These are phyloP conservation scores for Bursaphelenchus okinawaensis DNA, from an alignment of 2,888 invertebrate species.

Conservation along the genomic window DNA sequence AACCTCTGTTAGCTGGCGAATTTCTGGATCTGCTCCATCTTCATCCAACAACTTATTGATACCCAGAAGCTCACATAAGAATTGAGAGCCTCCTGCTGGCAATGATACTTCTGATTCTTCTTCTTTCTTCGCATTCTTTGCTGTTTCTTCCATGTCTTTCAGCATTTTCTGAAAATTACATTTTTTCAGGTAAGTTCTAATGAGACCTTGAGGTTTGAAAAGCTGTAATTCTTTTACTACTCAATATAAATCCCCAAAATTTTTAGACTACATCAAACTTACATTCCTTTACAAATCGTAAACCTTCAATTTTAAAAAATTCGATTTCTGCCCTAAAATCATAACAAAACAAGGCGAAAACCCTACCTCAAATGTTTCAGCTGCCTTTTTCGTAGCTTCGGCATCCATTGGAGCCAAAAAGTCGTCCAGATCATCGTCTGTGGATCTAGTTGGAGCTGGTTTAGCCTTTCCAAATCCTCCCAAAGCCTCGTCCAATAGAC, in stretches of 20 bases:
- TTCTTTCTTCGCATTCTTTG: not conserved
- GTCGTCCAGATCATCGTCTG: conserved; percentile 34
- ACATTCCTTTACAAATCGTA: no score
- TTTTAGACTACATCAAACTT: no score
- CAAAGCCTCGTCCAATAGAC: conserved; percentile 24
- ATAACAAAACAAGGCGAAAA: not conserved
- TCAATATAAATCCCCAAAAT: no score
- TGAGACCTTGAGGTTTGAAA: no score
- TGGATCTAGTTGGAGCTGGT: conserved; percentile 9
- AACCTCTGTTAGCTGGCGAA: conserved; percentile 2
- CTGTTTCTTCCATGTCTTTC: not conserved
- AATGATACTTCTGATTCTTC: not conserved
- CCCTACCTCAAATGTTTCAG: conserved; percentile 22
- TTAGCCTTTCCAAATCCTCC: conserved; percentile 15
- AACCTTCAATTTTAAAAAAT: no score
- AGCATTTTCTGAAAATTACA: not conserved
- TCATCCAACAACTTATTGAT: conserved; percentile 12
- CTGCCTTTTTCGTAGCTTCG: conserved; percentile 29
- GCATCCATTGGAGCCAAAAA: conserved; percentile 27
- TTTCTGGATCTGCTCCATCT: conserved; percentile 8
- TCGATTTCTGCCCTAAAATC: not conserved
- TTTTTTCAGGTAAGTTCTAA: no score
- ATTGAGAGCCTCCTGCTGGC: not conserved
- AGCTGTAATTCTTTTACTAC: no score
- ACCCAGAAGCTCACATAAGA: conserved; percentile 5